Conservation (phyloP, 2,888 invertebrate species). For the Griposia aprilina region DNA sequence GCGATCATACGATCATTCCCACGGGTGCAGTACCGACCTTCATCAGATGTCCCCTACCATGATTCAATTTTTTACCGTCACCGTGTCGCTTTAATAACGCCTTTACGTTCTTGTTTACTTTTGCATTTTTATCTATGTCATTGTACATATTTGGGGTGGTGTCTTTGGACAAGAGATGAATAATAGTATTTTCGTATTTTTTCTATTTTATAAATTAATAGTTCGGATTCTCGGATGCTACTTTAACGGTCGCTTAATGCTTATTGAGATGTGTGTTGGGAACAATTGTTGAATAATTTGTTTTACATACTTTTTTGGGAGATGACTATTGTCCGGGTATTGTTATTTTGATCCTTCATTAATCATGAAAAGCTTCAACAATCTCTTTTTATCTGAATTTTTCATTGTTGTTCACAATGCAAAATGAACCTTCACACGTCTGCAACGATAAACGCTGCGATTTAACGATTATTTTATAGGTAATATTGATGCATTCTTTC, state of each 20-base stretch:
- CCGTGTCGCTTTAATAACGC: slow-evolving; percentile 86
- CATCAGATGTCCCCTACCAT: slow-evolving; percentile 72
- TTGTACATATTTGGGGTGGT: slow-evolving; percentile 83
- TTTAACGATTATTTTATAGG: slow-evolving; percentile 6
- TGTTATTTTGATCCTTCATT: slow-evolving; percentile 57
- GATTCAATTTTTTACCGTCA: slow-evolving; percentile 76
- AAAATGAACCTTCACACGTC: slow-evolving; percentile 22
- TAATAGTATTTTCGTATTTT: slow-evolving; percentile 76
- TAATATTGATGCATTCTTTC: slow-evolving; percentile 4
- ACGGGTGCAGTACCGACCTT: slow-evolving; percentile 70
- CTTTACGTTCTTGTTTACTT: slow-evolving; percentile 85
- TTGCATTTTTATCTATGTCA: slow-evolving; percentile 84
- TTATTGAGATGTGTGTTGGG: slow-evolving; percentile 69
- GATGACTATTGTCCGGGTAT: slow-evolving; percentile 38
- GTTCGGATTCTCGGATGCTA: slow-evolving; percentile 73
- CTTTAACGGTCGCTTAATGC: slow-evolving; percentile 77
- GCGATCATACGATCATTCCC: slow-evolving; percentile 75
- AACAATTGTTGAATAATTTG: slow-evolving; percentile 75
- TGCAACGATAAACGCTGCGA: neutral
- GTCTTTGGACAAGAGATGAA: slow-evolving; percentile 85
- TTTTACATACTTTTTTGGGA: slow-evolving; percentile 72
- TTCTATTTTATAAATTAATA: slow-evolving; percentile 69
- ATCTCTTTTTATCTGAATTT: slow-evolving; percentile 19
- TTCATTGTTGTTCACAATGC: slow-evolving; percentile 25
- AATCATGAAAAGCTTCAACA: slow-evolving; percentile 43